Percentiles rank a stretch among this genome's conserved stretches.
phyloP scores from a whole-genome alignment of 2,113 vertebrate genomes.

The Engystomops pustulosus region DNA sequence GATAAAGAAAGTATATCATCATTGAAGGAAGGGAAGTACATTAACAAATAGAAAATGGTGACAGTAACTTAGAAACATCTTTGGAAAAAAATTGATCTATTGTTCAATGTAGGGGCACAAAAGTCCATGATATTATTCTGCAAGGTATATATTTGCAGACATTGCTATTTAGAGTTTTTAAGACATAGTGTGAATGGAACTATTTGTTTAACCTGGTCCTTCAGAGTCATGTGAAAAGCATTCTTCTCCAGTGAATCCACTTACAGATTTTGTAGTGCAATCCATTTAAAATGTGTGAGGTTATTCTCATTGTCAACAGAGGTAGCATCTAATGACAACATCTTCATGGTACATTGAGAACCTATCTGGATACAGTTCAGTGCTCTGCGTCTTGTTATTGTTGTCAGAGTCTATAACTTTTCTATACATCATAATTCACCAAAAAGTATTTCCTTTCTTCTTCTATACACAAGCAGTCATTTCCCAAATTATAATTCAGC shows the following conservation, averaged over 20 bases:
- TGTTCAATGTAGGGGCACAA: no score
- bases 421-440: slow-evolving; percentile 9
- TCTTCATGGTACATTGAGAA: slow-evolving; percentile 31
- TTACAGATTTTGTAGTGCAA: background rate
- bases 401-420: slow-evolving; percentile 22
- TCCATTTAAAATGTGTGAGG: background rate
- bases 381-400: slow-evolving; percentile 31
- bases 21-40: no score
- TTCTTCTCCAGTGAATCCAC: no score
- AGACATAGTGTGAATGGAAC: no score
- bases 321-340: background rate
- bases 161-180: no score
- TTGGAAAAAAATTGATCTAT: no score
- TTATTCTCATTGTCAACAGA: background rate
- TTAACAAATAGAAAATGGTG: no score
- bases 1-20: no score
- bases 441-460: slow-evolving; percentile 5
- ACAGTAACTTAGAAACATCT: no score
- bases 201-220: no score
- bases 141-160: no score
- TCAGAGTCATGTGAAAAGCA: background rate
- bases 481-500: slow-evolving; percentile 18
- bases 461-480: background rate
- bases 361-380: slow-evolving; percentile 3
- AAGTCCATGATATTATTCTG: no score